These are phyloP conservation scores for Pardalotus punctatus DNA, from an alignment of 2,113 vertebrate species.

Conservation along the genomic window DNA sequence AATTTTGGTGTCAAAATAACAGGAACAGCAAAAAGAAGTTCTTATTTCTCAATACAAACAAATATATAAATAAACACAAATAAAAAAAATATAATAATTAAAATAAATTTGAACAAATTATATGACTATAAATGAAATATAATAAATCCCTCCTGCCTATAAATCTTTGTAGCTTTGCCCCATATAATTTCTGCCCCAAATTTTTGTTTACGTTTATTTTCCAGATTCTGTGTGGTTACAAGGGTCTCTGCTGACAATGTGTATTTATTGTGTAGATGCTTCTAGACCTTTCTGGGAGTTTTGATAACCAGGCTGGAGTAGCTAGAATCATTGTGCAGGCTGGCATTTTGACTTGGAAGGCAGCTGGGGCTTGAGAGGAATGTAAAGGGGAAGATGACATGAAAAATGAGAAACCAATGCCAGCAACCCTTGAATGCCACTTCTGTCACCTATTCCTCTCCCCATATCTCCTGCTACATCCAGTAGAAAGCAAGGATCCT, in stretches of 20 bases:
- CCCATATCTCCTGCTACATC: background rate
- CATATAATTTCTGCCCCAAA: background rate
- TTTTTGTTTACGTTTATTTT: background rate
- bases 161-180: background rate
- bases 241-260: background rate
- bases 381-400: background rate
- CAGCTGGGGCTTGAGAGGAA: background rate
- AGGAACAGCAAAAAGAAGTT: background rate
- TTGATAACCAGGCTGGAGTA: background rate
- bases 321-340: background rate
- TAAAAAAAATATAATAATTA: background rate
- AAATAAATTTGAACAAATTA: background rate
- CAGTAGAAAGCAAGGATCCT: background rate
- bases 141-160: accelerated
- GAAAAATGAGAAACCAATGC: background rate
- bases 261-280: background rate
- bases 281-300: background rate
- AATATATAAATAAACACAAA: background rate
- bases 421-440: background rate
- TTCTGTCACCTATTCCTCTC: background rate
- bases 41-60: background rate
- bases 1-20: background rate
- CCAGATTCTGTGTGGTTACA: background rate
- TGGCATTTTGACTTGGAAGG: background rate
- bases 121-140: background rate